Evolutionary conservation across 2,888 invertebrate genomes (phyloP).

Genomic region (Hoplodrina blanda): DNA sequence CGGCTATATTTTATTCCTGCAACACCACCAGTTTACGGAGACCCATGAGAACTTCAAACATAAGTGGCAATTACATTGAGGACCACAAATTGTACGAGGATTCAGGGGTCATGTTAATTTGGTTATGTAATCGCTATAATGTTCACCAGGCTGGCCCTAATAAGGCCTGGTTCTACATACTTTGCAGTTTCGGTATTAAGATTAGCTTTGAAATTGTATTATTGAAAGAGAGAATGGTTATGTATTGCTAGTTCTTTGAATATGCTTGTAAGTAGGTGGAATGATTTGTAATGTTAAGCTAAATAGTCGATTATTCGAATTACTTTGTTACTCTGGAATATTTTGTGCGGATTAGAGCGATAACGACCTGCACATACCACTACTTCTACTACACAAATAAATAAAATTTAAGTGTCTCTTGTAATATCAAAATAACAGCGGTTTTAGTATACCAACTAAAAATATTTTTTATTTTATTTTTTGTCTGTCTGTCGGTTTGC

Average conservation of each 20-base stretch:
- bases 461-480: too few species aligned
- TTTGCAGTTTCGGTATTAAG: conserved; percentile 70
- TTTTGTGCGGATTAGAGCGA: neutral
- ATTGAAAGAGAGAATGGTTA: conserved; percentile 60
- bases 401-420: too few species aligned
- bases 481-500: too few species aligned
- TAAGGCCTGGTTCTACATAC: conserved; percentile 74
- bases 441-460: too few species aligned
- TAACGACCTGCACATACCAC: conserved; percentile 4
- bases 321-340: conserved; percentile 22
- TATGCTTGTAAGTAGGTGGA: conserved; percentile 39
- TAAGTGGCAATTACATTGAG: conserved; percentile 49
- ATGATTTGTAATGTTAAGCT: conserved; percentile 53
- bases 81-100: conserved; percentile 34
- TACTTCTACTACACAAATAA: too few species aligned
- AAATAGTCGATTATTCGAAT: conserved; percentile 52
- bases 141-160: conserved; percentile 72
- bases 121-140: conserved; percentile 69
- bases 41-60: conserved; percentile 57
- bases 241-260: conserved; percentile 54
- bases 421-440: too few species aligned
- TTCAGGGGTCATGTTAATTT: conserved; percentile 58
- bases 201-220: conserved; percentile 73
- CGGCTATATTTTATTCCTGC: conserved; percentile 81
- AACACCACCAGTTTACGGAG: conserved; percentile 66